phyloP scores from a whole-genome alignment of 2,797 vertebrate genomes.

The Hemibagrus guttatus region DNA sequence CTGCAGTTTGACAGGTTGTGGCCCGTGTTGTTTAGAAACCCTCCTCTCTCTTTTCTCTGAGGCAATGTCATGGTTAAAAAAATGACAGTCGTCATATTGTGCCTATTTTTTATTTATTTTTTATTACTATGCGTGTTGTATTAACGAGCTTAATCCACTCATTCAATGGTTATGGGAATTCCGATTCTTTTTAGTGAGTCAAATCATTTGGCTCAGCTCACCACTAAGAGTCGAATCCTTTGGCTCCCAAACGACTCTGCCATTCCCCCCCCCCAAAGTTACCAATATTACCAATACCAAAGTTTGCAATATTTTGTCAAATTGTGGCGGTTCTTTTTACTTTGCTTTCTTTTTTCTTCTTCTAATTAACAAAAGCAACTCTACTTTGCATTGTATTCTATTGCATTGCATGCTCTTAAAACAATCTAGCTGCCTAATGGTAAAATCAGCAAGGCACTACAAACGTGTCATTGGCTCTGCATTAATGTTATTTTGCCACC shows the following conservation, averaged over 20 bases:
- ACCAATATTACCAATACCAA: neutral
- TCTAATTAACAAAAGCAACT: neutral
- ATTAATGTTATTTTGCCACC: neutral
- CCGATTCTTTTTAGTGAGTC: neutral
- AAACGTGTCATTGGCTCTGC: neutral
- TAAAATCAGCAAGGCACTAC: neutral
- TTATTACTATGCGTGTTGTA: too few species aligned
- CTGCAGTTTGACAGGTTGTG: constrained; percentile 45
- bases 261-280: neutral
- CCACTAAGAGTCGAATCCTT: neutral
- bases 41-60: too few species aligned
- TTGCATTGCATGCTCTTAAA: neutral
- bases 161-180: neutral
- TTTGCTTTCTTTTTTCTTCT: neutral
- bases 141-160: neutral
- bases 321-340: accelerated
- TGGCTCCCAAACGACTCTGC: neutral
- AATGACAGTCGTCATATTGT: too few species aligned
- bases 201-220: neutral
- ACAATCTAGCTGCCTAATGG: neutral
- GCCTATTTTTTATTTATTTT: too few species aligned
- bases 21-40: constrained; percentile 36
- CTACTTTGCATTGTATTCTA: neutral
- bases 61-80: too few species aligned
- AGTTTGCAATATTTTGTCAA: neutral